Percentiles rank a stretch among this genome's conserved stretches.
These are phyloP conservation scores for Uloborus plumipes DNA, from an alignment of 2,888 invertebrate species.

Conservation along the genomic window DNA sequence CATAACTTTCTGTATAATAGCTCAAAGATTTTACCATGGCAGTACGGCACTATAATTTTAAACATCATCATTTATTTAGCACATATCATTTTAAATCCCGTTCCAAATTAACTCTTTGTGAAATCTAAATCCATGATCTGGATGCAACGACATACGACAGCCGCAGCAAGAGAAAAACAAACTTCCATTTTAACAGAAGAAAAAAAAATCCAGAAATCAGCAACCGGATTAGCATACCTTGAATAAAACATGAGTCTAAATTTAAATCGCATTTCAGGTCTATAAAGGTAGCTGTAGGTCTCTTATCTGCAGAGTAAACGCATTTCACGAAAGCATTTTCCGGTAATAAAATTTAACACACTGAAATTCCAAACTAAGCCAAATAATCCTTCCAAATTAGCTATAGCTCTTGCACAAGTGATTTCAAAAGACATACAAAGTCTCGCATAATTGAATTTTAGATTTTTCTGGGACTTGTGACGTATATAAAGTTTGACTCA, in stretches of 20 bases:
- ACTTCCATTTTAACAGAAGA: not conserved
- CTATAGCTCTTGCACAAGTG: constrained; percentile 5
- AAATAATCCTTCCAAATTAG: constrained; percentile 39
- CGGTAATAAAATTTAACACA: constrained; percentile 30
- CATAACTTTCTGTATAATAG: no score
- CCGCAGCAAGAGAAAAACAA: not conserved
- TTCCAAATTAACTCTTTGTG: no score
- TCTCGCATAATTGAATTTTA: constrained; percentile 29
- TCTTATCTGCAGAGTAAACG: constrained; percentile 22
- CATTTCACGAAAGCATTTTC: not conserved
- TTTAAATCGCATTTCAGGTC: constrained; percentile 22
- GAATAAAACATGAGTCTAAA: constrained; percentile 28
- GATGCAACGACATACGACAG: not conserved
- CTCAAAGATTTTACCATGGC: no score
- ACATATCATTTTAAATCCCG: no score
- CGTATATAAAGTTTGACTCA: no score
- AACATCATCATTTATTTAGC: no score
- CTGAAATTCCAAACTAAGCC: constrained; percentile 29
- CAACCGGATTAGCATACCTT: constrained; percentile 1
- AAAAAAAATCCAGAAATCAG: not conserved
- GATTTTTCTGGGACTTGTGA: constrained; percentile 6
- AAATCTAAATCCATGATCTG: no score
- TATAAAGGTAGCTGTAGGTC: constrained; percentile 24
- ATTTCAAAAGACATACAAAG: not conserved
- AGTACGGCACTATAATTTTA: no score